A percentile compares a stretch with the other conserved stretches of the same genome.
phyloP scores from a whole-genome alignment of 2,888 invertebrate species.

The Halictus ligatus region DNA sequence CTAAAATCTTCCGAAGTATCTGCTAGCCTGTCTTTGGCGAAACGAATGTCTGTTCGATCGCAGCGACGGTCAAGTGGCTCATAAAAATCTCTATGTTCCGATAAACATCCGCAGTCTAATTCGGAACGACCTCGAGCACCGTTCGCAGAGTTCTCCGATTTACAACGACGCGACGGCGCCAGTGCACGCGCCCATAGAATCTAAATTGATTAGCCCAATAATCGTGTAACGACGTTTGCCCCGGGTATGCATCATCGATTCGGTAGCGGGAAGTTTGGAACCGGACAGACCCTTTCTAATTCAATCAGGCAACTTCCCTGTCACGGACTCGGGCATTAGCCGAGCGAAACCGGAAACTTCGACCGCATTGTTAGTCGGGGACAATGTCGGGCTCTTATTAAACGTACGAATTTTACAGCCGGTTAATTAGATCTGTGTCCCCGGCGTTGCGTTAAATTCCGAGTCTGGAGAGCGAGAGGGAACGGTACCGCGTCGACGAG shows the following conservation, averaged over 20 bases:
- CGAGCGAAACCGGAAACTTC: conserved; percentile 52
- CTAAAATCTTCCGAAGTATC: background rate
- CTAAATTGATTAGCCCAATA: conserved; percentile 71
- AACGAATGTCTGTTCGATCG: background rate
- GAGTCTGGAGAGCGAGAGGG: background rate
- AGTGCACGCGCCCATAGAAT: conserved; percentile 11
- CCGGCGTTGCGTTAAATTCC: background rate
- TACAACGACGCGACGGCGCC: background rate
- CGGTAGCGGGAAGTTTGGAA: conserved; percentile 71
- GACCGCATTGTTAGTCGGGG: conserved; percentile 40
- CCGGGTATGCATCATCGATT: conserved; percentile 71
- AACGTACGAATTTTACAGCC: conserved; percentile 36
- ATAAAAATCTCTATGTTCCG: background rate
- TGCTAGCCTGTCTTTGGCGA: background rate
- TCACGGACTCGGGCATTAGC: conserved; percentile 56
- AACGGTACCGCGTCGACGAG: background rate
- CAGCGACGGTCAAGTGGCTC: background rate
- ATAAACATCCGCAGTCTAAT: conserved; percentile 12
- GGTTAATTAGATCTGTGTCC: conserved; percentile 27
- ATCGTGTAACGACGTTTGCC: conserved; percentile 74
- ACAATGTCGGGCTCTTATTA: conserved; percentile 38
- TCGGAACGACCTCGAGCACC: background rate
- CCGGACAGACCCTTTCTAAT: conserved; percentile 75
- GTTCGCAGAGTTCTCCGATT: background rate
- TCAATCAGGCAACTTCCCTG: conserved; percentile 74